phyloP scores from a whole-genome alignment of 2,797 vertebrate genomes.

The Sus cebifrons region DNA sequence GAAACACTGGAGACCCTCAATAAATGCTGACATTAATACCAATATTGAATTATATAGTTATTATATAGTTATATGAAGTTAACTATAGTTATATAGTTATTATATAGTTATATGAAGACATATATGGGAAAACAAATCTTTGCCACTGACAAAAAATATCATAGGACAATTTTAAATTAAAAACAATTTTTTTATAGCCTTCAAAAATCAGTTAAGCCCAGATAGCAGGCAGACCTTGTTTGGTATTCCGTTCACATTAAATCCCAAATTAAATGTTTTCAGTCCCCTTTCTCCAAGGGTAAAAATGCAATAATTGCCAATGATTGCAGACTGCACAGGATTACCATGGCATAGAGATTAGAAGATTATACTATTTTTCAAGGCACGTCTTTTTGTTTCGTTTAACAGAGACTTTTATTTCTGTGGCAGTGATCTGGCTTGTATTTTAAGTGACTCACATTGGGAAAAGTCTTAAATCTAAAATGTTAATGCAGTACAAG shows the following conservation, averaged over 20 bases:
- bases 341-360: background rate
- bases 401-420: background rate
- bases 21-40: background rate
- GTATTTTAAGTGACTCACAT: background rate
- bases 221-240: background rate
- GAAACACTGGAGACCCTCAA: background rate
- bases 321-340: background rate
- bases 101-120: background rate
- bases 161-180: background rate
- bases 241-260: background rate
- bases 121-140: background rate
- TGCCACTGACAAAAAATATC: background rate
- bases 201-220: background rate
- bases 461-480: background rate
- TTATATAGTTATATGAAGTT: background rate
- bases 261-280: background rate
- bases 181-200: background rate
- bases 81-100: background rate
- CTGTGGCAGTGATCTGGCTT: background rate
- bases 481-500: background rate
- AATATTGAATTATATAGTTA: background rate
- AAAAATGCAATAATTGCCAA: background rate
- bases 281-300: background rate
- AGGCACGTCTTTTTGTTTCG: background rate
- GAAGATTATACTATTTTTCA: background rate